These are phyloP conservation scores for Plecotus auritus DNA, from an alignment of 2,113 vertebrate species.

Conservation along the genomic window DNA sequence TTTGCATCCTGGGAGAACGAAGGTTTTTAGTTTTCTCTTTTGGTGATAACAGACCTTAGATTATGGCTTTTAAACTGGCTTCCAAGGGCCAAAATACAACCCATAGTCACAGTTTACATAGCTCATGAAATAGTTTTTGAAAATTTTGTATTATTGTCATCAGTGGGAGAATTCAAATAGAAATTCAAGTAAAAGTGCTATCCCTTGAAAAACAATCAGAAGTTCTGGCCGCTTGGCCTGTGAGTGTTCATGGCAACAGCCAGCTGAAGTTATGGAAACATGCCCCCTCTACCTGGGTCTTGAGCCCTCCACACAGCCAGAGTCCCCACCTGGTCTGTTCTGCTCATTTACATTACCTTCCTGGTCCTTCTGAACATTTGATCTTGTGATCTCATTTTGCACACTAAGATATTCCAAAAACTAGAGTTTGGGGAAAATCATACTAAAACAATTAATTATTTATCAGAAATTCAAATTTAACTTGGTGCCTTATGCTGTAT, in stretches of 20 bases:
- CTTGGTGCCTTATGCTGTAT: background rate
- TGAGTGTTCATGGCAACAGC: background rate
- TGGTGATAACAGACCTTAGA: background rate
- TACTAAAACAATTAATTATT: background rate
- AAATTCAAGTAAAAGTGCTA: background rate
- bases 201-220: background rate
- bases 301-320: fast-evolving
- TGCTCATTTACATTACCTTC: background rate
- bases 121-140: background rate
- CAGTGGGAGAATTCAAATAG: background rate
- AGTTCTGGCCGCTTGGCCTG: background rate
- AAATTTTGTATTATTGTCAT: background rate
- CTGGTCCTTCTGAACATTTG: background rate
- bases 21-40: background rate
- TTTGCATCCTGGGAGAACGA: background rate
- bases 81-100: background rate
- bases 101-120: background rate
- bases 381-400: background rate
- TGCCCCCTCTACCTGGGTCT: fast-evolving
- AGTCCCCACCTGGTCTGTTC: background rate
- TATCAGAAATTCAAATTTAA: background rate
- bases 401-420: background rate
- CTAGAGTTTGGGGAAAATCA: background rate
- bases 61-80: background rate
- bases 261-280: background rate